These are phyloP conservation scores for Taurulus bubalis DNA, from an alignment of 2,113 vertebrate species.

Conservation along the genomic window DNA sequence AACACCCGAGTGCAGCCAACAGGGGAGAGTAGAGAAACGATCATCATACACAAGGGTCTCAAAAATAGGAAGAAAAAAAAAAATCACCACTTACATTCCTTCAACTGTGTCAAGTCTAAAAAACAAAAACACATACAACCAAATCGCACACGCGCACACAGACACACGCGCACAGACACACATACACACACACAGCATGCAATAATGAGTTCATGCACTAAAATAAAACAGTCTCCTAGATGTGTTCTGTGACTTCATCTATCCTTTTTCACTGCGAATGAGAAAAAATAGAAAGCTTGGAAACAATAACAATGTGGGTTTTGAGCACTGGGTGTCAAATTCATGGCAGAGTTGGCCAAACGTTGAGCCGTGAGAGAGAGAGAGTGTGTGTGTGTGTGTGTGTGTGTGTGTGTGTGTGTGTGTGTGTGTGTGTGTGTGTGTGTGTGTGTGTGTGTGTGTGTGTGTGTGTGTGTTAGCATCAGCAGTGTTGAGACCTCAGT, in stretches of 20 bases:
- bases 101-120: slow-evolving; percentile 95
- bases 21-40: background rate
- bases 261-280: slow-evolving; percentile 16
- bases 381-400: slow-evolving; percentile 28
- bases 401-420: slow-evolving; percentile 35
- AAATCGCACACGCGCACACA: slow-evolving; percentile 42
- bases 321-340: slow-evolving; percentile 44
- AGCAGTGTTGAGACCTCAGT: slow-evolving; percentile 36
- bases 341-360: slow-evolving; percentile 33
- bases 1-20: slow-evolving; percentile 26
- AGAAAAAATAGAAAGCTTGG: slow-evolving; percentile 2
- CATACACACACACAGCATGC: slow-evolving; percentile 87
- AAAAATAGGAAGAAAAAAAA: slow-evolving; percentile 62
- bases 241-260: slow-evolving; percentile 28
- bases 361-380: slow-evolving; percentile 54
- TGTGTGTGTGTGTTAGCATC: slow-evolving; percentile 57
- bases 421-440: slow-evolving; percentile 50
- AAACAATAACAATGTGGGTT: slow-evolving; percentile 12
- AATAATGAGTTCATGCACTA: slow-evolving; percentile 86
- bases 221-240: slow-evolving; percentile 53
- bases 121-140: slow-evolving; percentile 79
- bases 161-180: slow-evolving; percentile 70
- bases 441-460: slow-evolving; percentile 31
- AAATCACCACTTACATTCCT: slow-evolving; percentile 94
- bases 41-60: slow-evolving; percentile 59